Base-by-base conservation (phyloP, 2,888 invertebrate species). In the Julus scandinavius region DNA sequence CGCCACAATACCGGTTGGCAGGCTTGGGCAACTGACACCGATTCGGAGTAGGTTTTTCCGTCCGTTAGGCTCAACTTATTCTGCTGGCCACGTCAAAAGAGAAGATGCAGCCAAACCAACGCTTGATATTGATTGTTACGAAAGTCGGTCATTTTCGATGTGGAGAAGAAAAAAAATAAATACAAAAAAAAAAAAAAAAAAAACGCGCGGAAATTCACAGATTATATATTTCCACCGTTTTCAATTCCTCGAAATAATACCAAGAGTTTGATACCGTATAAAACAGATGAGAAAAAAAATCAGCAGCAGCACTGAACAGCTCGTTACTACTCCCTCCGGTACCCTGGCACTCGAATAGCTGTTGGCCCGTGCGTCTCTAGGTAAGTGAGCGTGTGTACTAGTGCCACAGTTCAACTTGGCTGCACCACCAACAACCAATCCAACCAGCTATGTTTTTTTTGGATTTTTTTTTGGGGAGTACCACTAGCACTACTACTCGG, bases 401-500 rank as follows among this genome's bases (percentile, higher is more conserved):
- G 85, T 85, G 85, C 85, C 85, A 85, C 85, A 85, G 85, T 85
- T 85, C 85, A 85, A 38, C 85, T 85, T n/a, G 41, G 20, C 85
- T 45, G 45, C 40, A 40, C 84, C 40, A 84, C 84, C 40, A 49
- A 49, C 85, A 45, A 45, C 45, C 85, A 41, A 85, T 85, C 85
- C 85, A 45, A 85, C 85, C 49, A 45, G 85, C 40, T 85, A 15
- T 54, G 11, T 85, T 41, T 72, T 72, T 72, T 72, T 72, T 72
- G 0, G 49, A 2, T 0, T 17, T n/a, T 17, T 17, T 9, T 4
- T 20, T 29, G 20, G 41, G 15, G 85, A 85, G 85, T 72, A 20
- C 72, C 72, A 72, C 72, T 29, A 72, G 72, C 72, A 72, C 29
- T 29, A 72, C 29, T n/a, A 85, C 40, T 85, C 85, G 85, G 85